Percentiles rank a stretch among this genome's conserved stretches.
phyloP scores from a whole-genome alignment of 2,113 vertebrate genomes.

The Castor canadensis region DNA sequence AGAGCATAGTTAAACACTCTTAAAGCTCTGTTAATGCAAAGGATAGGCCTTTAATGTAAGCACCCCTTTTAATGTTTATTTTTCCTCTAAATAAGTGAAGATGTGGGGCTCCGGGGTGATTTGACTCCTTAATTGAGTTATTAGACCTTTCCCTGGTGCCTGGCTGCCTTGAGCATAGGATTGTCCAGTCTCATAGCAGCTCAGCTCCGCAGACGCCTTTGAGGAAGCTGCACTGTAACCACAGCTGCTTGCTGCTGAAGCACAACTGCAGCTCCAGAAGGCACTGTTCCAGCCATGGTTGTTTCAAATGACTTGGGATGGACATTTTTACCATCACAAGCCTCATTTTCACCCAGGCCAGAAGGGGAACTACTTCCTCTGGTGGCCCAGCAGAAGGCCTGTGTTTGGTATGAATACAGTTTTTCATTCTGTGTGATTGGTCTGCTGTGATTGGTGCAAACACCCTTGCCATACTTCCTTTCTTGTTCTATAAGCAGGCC shows the following conservation, averaged over 20 bases:
- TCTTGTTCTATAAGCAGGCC: not conserved
- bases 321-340: not conserved
- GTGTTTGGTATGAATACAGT: not conserved
- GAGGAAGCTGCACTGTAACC: not conserved
- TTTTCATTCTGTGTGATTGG: not conserved
- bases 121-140: not conserved
- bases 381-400: not conserved
- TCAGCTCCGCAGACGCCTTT: not conserved
- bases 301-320: not conserved
- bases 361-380: not conserved
- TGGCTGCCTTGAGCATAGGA: not conserved
- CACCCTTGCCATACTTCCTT: not conserved
- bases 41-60: not conserved
- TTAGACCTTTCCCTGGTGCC: not conserved
- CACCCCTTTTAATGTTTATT: not conserved
- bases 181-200: no score
- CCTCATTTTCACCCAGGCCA: not conserved
- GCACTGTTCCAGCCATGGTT: not conserved
- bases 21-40: not conserved
- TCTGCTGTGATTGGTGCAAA: not conserved
- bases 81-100: not conserved
- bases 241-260: not conserved
- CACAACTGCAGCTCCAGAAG: not conserved
- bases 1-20: not conserved
- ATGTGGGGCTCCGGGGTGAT: not conserved